phyloP scores from a whole-genome alignment of 2,797 vertebrate species.

The Lycodopsis pacificus region DNA sequence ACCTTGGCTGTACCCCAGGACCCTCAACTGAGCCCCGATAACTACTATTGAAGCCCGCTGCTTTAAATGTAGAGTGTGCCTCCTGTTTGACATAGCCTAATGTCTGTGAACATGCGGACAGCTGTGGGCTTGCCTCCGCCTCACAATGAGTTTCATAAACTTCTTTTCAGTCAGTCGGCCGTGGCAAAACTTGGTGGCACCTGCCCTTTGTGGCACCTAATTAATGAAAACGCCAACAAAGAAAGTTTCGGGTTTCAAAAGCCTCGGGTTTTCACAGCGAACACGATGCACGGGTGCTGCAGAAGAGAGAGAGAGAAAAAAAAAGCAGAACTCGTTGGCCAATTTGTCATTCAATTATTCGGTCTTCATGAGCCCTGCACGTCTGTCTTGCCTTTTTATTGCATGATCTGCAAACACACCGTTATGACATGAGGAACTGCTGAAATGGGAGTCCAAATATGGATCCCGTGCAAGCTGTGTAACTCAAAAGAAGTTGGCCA shows the following conservation, averaged over 20 bases:
- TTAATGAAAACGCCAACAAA: conserved; percentile 63
- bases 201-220: conserved; percentile 63
- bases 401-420: conserved; percentile 44
- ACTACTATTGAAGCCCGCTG: conserved; percentile 72
- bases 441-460: conserved; percentile 50
- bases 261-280: conserved; percentile 30
- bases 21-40: conserved; percentile 74
- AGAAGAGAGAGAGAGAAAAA: not conserved
- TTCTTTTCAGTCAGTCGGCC: conserved; percentile 60
- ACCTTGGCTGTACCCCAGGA: conserved; percentile 77
- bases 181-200: conserved; percentile 61
- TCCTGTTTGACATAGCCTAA: conserved; percentile 76
- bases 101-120: conserved; percentile 76
- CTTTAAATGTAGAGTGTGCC: conserved; percentile 75
- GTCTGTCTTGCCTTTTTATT: conserved; percentile 39
- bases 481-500: conserved; percentile 30
- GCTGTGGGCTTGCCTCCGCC: conserved; percentile 69
- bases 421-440: conserved; percentile 37
- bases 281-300: not conserved
- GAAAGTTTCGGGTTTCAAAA: conserved; percentile 33
- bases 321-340: conserved; percentile 45
- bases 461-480: conserved; percentile 38
- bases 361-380: conserved; percentile 11
- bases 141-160: conserved; percentile 72
- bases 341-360: conserved; percentile 37